These are phyloP conservation scores for Rhipidura dahli DNA, from an alignment of 2,113 vertebrate species.

Conservation along the genomic window DNA sequence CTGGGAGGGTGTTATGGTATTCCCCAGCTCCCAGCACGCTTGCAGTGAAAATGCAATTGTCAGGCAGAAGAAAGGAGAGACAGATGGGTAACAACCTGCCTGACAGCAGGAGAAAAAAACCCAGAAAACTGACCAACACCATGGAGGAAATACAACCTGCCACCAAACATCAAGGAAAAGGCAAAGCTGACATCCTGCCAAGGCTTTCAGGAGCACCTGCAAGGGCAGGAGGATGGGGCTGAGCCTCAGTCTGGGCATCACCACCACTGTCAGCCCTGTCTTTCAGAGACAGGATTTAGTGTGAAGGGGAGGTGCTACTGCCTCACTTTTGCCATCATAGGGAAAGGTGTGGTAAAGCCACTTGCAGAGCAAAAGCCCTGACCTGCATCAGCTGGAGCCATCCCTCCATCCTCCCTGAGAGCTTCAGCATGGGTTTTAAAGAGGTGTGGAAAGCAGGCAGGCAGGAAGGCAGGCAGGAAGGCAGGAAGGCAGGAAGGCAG, in stretches of 20 bases:
- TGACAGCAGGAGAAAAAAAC: background rate
- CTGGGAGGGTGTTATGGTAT: background rate
- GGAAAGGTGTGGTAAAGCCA: background rate
- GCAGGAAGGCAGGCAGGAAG: background rate
- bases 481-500: too few species aligned
- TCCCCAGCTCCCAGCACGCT: background rate
- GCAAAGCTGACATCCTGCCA: background rate
- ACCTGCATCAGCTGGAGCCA: background rate
- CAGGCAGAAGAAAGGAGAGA: background rate
- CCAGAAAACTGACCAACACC: background rate
- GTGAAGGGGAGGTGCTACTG: background rate
- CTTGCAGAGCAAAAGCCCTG: background rate
- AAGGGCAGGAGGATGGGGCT: background rate
- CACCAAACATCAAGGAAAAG: background rate
- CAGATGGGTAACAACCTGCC: rapidly evolving
- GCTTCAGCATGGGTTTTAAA: background rate
- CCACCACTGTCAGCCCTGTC: rapidly evolving
- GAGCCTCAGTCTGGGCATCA: background rate
- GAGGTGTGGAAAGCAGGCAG: background rate
- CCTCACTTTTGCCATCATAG: background rate
- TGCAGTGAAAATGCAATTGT: background rate
- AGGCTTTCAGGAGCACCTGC: background rate
- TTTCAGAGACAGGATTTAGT: background rate
- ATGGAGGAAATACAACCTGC: background rate
- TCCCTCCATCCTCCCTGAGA: background rate